phyloP scores from a whole-genome alignment of 2,113 vertebrate species.

The Melanerpes formicivorus region DNA sequence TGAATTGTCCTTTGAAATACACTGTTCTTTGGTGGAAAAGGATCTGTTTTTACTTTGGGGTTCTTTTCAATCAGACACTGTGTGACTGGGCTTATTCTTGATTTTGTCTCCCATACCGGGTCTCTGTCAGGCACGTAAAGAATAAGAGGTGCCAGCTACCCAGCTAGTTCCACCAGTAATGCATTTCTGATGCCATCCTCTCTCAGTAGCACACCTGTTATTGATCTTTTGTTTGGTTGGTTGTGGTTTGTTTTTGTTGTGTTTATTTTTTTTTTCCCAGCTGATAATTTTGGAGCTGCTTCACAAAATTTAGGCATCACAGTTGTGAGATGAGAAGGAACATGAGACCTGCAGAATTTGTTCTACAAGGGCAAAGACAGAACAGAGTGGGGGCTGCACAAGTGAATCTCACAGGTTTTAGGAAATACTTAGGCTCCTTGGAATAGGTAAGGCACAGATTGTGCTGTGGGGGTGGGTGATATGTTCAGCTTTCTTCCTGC shows the following conservation, averaged over 20 bases:
- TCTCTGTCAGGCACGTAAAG: neutral
- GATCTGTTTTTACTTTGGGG: neutral
- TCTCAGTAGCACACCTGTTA: neutral
- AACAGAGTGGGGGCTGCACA: rapidly evolving
- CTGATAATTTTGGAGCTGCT: neutral
- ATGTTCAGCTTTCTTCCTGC: neutral
- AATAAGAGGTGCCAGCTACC: neutral
- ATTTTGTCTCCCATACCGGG: neutral
- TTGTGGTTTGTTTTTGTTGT: no score
- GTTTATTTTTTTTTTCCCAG: neutral
- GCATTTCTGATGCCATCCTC: neutral
- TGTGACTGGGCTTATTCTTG: neutral
- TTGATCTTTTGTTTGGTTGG: neutral
- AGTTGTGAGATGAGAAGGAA: neutral
- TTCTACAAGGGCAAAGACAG: neutral
- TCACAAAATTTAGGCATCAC: neutral
- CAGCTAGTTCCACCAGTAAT: neutral
- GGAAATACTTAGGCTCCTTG: neutral
- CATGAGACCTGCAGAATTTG: neutral
- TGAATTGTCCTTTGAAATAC: neutral
- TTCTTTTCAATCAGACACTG: neutral
- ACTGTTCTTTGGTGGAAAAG: neutral
- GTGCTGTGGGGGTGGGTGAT: neutral
- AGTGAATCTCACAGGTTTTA: neutral
- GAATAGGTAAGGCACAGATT: neutral